phyloP scores from a whole-genome alignment of 2,888 invertebrate genomes.

The Prenolepis imparis region DNA sequence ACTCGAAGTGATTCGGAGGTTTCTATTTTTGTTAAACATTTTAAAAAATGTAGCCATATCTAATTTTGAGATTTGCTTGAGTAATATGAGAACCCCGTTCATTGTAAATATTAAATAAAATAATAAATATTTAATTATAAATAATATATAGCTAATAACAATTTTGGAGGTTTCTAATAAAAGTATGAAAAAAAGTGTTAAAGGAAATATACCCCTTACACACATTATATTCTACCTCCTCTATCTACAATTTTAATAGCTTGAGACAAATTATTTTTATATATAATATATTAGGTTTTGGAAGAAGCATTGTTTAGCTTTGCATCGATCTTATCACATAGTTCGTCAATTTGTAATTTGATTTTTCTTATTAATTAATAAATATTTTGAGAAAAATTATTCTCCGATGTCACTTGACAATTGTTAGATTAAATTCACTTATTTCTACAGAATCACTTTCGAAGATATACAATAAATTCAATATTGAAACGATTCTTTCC shows the following conservation, averaged over 20 bases:
- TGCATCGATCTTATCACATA: background rate
- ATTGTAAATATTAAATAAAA: background rate
- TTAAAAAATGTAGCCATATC: background rate
- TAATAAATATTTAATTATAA: background rate
- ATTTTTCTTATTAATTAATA: background rate
- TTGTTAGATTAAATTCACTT: background rate
- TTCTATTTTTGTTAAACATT: background rate
- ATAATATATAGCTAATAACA: background rate
- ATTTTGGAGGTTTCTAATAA: background rate
- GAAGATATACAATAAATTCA: background rate
- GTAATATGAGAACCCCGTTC: slow-evolving; percentile 3
- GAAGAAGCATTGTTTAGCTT: background rate
- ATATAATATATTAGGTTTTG: too few species aligned
- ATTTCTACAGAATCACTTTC: background rate
- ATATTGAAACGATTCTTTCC: slow-evolving; percentile 18
- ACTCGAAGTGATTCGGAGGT: background rate
- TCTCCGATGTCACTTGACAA: background rate
- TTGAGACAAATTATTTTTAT: background rate
- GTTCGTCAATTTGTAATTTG: background rate
- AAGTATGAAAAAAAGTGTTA: background rate
- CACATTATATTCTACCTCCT: background rate
- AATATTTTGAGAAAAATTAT: background rate
- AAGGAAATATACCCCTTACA: background rate
- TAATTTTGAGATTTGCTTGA: slow-evolving; percentile 11
- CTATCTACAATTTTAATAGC: background rate